Conservation (phyloP, 1,140 invertebrate species). For the Triops longicaudatus region DNA sequence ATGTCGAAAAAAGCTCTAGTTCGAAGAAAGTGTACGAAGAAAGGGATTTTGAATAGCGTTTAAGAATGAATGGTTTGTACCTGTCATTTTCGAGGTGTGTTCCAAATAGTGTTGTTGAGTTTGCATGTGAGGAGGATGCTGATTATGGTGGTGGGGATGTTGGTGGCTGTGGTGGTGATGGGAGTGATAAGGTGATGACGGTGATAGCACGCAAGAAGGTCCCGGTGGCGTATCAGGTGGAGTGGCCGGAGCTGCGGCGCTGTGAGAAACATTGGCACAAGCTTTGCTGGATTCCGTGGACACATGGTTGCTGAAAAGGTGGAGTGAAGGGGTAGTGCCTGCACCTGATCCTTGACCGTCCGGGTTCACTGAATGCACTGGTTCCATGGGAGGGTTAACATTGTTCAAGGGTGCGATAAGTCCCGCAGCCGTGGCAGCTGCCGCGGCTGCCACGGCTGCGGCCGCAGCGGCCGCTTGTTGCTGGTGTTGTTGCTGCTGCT, state of each 20-base stretch:
- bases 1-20: too few species aligned
- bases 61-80: not conserved
- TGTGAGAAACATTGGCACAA: slow-evolving; percentile 16
- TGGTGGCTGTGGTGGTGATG: slow-evolving; percentile 31
- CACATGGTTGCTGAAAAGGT: slow-evolving; percentile 37
- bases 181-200: slow-evolving; percentile 38
- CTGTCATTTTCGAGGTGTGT: not conserved
- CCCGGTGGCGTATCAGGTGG: slow-evolving; percentile 68
- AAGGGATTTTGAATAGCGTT: not conserved
- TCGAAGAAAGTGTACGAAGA: too few species aligned
- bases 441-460: slow-evolving; percentile 31
- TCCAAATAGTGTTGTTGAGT: slow-evolving; percentile 36
- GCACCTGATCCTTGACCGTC: slow-evolving; percentile 39
- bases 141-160: slow-evolving; percentile 35
- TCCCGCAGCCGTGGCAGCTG: slow-evolving; percentile 30
- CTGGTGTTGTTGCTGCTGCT: slow-evolving; percentile 21
- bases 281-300: slow-evolving; percentile 7
- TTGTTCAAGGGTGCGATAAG: slow-evolving; percentile 24
- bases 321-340: slow-evolving; percentile 37
- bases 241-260: slow-evolving; percentile 48
- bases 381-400: slow-evolving; percentile 36
- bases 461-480: slow-evolving; percentile 19
- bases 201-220: slow-evolving; percentile 41
- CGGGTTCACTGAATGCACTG: slow-evolving; percentile 48
- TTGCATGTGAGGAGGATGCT: slow-evolving; percentile 37